Percentiles rank a stretch among this genome's conserved stretches.
Evolutionary conservation across 2,113 vertebrate species (phyloP).

Genomic region (Marmota monax): DNA sequence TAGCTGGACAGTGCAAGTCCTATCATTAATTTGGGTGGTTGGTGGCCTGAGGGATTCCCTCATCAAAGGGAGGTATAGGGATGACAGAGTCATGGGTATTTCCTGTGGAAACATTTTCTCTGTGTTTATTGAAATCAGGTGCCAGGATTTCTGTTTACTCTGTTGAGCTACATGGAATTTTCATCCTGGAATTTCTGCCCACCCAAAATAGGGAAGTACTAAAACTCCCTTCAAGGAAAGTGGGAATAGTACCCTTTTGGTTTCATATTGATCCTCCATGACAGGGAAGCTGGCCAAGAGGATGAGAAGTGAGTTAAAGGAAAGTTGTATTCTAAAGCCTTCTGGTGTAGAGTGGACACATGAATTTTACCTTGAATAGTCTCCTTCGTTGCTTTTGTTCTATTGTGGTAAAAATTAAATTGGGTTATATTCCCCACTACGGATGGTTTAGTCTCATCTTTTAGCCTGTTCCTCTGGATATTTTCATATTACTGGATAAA

Average conservation of each 20-base stretch:
- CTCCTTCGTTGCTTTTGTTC: background rate
- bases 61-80: background rate
- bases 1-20: background rate
- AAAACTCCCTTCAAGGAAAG: fast-evolving
- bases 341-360: background rate
- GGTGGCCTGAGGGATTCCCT: background rate
- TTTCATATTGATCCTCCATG: background rate
- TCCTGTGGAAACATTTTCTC: background rate
- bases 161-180: background rate
- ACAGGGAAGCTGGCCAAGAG: background rate
- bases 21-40: too few relatives aligned
- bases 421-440: background rate
- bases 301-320: background rate
- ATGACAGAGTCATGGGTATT: background rate
- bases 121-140: background rate
- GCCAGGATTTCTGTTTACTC: background rate
- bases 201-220: background rate
- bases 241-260: background rate
- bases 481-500: background rate
- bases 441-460: background rate
- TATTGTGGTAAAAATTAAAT: background rate
- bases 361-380: background rate
- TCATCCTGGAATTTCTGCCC: background rate
- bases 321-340: background rate
- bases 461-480: background rate